These are phyloP conservation scores for Lagopus muta DNA, from an alignment of 2,113 vertebrate species.

Conservation along the genomic window DNA sequence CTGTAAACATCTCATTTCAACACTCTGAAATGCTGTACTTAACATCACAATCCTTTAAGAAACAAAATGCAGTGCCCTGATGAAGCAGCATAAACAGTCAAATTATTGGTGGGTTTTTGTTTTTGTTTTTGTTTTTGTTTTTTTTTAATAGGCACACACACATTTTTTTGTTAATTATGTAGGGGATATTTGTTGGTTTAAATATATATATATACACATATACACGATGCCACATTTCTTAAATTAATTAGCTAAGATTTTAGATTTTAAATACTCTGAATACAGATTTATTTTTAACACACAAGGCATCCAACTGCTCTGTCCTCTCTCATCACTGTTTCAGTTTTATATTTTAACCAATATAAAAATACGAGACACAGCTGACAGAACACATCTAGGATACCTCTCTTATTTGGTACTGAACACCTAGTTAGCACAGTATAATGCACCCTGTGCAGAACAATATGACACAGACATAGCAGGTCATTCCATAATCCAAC, in stretches of 20 bases:
- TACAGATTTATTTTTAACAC: slow-evolving; percentile 31
- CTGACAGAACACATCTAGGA: slow-evolving; percentile 87
- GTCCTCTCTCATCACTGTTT: slow-evolving; percentile 74
- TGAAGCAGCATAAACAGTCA: not conserved
- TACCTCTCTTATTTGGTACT: slow-evolving; percentile 89
- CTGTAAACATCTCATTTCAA: not conserved
- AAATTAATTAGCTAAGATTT: slow-evolving; percentile 21
- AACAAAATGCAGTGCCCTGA: not conserved
- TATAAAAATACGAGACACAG: slow-evolving; percentile 84
- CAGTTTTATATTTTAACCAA: slow-evolving; percentile 82
- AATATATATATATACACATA: not conserved
- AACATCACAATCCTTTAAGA: not conserved
- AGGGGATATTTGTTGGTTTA: not conserved
- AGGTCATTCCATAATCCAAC: slow-evolving; percentile 99
- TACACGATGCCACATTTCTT: not conserved
- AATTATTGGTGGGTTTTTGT: not conserved
- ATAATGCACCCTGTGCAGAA: slow-evolving; percentile 95
- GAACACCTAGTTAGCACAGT: slow-evolving; percentile 95
- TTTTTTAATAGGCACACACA: not conserved
- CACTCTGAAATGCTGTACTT: not conserved
- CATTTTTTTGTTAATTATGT: not conserved
- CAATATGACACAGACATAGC: slow-evolving; percentile 98
- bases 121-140: not conserved
- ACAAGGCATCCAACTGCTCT: slow-evolving; percentile 47
- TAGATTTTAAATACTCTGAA: slow-evolving; percentile 52